These are phyloP conservation scores for Ursus arctos DNA, from an alignment of 2,113 vertebrate genomes.

Conservation along the genomic window DNA sequence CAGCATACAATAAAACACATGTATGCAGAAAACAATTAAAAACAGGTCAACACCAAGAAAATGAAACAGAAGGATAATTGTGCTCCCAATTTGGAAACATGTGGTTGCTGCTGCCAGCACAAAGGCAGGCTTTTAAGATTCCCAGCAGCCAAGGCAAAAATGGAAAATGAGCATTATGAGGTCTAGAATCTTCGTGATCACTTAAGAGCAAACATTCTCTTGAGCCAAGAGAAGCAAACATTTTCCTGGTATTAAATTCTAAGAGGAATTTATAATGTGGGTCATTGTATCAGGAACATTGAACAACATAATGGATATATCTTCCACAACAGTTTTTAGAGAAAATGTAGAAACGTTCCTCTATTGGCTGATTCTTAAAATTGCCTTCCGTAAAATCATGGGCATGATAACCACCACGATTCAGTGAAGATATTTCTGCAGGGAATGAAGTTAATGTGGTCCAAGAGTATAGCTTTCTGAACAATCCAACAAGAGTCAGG, in stretches of 20 bases:
- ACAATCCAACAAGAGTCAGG: background rate
- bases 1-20: background rate
- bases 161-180: background rate
- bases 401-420: background rate
- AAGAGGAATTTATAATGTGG: slow-evolving; percentile 54
- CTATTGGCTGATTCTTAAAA: slow-evolving; percentile 64
- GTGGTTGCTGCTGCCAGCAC: fast-evolving
- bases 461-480: background rate
- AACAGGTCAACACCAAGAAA: slow-evolving; percentile 27
- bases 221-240: slow-evolving; percentile 47
- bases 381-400: slow-evolving; percentile 50
- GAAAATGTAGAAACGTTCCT: slow-evolving; percentile 57
- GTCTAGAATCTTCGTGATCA: background rate
- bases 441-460: background rate
- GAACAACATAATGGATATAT: slow-evolving; percentile 56
- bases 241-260: slow-evolving; percentile 27
- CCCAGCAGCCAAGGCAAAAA: background rate
- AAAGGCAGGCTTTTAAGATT: background rate
- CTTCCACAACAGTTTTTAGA: slow-evolving; percentile 60
- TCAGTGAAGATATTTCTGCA: slow-evolving; percentile 43
- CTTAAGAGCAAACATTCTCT: background rate
- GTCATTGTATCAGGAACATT: slow-evolving; percentile 62
- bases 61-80: background rate
- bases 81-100: background rate
- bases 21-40: slow-evolving; percentile 35